Base-by-base conservation (phyloP, 2,797 vertebrate genomes). In the Ctenopoma multispine region DNA sequence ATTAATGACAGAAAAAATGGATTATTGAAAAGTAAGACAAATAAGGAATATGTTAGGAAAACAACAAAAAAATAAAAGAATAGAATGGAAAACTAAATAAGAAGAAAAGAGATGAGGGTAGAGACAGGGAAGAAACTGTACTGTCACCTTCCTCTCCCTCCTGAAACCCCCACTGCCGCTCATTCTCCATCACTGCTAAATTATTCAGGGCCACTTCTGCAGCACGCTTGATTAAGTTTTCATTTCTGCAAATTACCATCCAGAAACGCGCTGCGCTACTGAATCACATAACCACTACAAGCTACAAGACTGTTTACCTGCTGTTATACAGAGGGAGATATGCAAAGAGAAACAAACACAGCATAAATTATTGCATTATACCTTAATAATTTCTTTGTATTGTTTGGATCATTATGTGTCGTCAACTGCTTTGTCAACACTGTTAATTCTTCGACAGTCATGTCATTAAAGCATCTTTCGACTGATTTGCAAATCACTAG, bases 211-310 rank as follows among this genome's bases (percentile, higher is more conserved):
- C 90, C 92, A 93, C 90, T 93, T 93, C 94, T 91, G 87, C 92
- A 94, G 85, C 90, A 94, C 82, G 91, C 94, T 95, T 96, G 95
- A 96, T 96, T 96, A 96, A 95, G 94, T 94, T 96, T 97, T 96
- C 95, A 96, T 97, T 97, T 96, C 94, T 94, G 92, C 94, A 95
- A 95, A 96, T 96, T 95, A 95, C 88, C 93, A 93, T 84, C 89
- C 89, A 89, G 91, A 92, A 91, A 92, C 85, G 90, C 93, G 86
- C 90, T 81, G 77, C 85, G 89, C 86, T 87, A 92, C 88, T 73
- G 81, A 92, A 92, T 93, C 93, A 94, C 87, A 87, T 86, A 80
- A 84, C 88, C 85, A 72, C 88, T 93, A 93, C 91, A 84, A 93
- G 93, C 83, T 88, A 87, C 89, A 53, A 46, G 89, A 92, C 91